Evolutionary conservation across 1,140 invertebrate species (phyloP).

Genomic region (Meloidogyne chitwoodi): DNA sequence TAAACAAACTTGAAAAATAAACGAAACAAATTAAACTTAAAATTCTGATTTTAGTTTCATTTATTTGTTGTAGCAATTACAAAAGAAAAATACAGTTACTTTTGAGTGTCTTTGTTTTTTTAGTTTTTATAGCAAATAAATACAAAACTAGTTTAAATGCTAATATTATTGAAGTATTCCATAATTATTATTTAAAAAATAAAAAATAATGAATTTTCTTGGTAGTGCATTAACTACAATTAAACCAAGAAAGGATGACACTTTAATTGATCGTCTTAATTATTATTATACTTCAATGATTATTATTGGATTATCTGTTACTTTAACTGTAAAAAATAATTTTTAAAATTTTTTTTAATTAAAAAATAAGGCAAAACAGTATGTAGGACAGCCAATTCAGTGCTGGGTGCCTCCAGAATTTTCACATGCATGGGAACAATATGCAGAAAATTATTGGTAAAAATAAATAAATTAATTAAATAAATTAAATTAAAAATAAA

Average conservation of each 20-base stretch:
- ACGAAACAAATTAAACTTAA: not conserved
- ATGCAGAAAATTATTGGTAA: slow-evolving; percentile 60
- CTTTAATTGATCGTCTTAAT: slow-evolving; percentile 63
- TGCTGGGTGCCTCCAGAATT: slow-evolving; percentile 60
- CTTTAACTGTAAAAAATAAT: slow-evolving; percentile 36
- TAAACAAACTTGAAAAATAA: not conserved
- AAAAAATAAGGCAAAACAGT: slow-evolving; percentile 42
- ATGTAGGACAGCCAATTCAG: slow-evolving; percentile 57
- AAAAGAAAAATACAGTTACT: not conserved
- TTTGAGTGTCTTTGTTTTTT: not conserved
- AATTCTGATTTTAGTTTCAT: too few relatives aligned
- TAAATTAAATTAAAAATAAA: not conserved
- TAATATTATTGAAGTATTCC: not conserved
- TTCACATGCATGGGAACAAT: slow-evolving; percentile 60
- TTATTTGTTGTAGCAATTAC: not conserved
- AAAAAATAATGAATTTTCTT: slow-evolving; percentile 40
- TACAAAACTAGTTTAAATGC: not conserved
- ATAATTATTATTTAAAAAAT: too few relatives aligned
- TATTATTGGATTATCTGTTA: slow-evolving; percentile 62
- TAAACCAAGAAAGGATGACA: slow-evolving; percentile 62
- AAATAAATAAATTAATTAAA: not conserved
- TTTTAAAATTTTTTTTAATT: not conserved
- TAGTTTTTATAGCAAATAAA: not conserved
- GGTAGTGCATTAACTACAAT: slow-evolving; percentile 38
- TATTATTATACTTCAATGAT: slow-evolving; percentile 64